Conservation (phyloP, 2,797 vertebrate genomes). For the Premnoplex brunnescens region DNA sequence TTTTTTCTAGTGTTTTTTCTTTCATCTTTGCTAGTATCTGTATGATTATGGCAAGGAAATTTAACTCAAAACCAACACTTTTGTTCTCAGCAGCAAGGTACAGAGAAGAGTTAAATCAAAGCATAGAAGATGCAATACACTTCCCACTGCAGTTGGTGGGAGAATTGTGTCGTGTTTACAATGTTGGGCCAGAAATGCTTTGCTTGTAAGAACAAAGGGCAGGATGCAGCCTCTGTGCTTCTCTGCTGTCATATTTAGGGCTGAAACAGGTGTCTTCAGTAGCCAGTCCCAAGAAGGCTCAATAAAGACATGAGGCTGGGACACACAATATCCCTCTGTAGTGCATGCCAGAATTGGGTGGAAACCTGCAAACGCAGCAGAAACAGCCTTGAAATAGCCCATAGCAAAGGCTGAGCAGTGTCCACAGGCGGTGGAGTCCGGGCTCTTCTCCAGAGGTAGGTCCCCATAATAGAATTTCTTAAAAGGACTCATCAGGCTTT, state of each 20-base stretch:
- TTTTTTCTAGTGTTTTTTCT: constrained; percentile 10
- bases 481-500: not conserved
- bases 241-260: constrained; percentile 24
- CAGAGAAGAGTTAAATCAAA: constrained; percentile 27
- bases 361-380: constrained; percentile 20
- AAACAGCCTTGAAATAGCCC: constrained; percentile 31
- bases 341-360: constrained; percentile 33
- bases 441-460: not conserved
- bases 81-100: constrained; percentile 15
- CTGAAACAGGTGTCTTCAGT: constrained; percentile 38
- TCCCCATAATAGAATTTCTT: not conserved
- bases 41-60: constrained; percentile 38
- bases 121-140: not conserved
- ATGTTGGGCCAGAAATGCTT: not conserved
- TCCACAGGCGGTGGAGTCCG: not conserved
- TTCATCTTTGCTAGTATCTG: not conserved
- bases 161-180: not conserved
- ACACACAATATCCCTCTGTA: not conserved
- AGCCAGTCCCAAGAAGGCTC: not conserved
- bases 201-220: not conserved
- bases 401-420: not conserved
- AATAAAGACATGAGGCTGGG: not conserved
- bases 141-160: constrained; percentile 1
- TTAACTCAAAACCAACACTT: constrained; percentile 13
- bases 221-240: not conserved